Evolutionary conservation across 35 echinoderm and acorn worm species (phyloP), one percentile per base, ranked within the genome.

Genomic region (Apostichopus parvimensis): DNA sequence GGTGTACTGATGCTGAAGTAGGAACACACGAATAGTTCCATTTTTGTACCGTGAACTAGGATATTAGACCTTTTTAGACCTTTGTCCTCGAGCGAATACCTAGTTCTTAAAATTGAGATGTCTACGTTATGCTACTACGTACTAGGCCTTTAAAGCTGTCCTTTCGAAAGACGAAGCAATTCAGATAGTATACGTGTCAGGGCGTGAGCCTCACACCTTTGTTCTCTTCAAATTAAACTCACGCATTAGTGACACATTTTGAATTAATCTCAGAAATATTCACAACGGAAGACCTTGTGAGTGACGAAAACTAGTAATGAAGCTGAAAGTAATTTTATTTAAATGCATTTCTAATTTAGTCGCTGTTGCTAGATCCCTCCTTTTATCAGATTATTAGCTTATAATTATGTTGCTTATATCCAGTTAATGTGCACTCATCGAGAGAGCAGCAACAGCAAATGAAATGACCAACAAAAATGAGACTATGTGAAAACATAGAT

Each of bases 311-410:
- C 71, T 75, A n/a, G 71, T 75, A 75, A 75, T 75, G 14, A 75
- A 75, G 71, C 71, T 75, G 71, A 14, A 22, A 7, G 18, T 75
- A 75, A 75, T 75, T 18, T 75, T 18, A n/a, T 75, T 75, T 75
- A 75, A 75, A 75, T 75, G 71, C 71, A 75, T 75, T 75, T 75
- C 71, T 75, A 75, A 75, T 6, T n/a, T 75, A 75, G 71, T 13
- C 71, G 18, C 17, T 22, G 21, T 75, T 22, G 17, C 17, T 75
- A 14, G 14, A 75, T 13, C 17, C 71, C 17, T 75, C 71, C 13
- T 75, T 75, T 75, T 75, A 75, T 75, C 71, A 75, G 71, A 75
- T 75, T 75, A 75, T 75, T 75, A 75, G 17, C 71, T 75, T 75
- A 75, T 18, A 7, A 75, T 13, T 75, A n/a, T 13, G 6, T 18